phyloP scores from a whole-genome alignment of 2,888 invertebrate species.

The Charanyca ferruginea region DNA sequence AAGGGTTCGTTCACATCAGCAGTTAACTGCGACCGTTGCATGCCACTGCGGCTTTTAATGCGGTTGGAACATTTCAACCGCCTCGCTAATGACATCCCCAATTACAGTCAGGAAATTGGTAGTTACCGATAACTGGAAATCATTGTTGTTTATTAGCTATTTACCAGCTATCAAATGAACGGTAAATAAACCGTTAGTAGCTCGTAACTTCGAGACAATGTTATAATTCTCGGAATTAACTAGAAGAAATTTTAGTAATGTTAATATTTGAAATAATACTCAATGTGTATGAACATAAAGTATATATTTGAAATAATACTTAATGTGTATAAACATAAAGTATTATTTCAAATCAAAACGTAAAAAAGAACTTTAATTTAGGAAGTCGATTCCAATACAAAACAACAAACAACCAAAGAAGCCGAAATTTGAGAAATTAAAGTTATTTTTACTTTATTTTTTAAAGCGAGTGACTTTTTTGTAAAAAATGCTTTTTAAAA shows the following conservation, averaged over 20 bases:
- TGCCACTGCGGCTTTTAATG: slow-evolving; percentile 34
- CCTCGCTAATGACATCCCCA: neutral
- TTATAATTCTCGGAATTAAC: slow-evolving; percentile 14
- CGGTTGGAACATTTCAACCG: slow-evolving; percentile 10
- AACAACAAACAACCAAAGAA: too few species aligned
- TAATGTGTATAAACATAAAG: too few species aligned
- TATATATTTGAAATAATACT: too few species aligned
- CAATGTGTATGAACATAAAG: too few species aligned
- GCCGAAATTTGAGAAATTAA: too few species aligned
- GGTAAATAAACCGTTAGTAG: neutral
- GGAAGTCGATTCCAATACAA: too few species aligned
- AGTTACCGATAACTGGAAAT: slow-evolving; percentile 2
- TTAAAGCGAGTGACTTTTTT: too few species aligned
- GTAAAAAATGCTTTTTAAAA: too few species aligned
- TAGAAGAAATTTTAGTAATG: neutral
- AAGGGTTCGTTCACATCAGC: slow-evolving; percentile 24
- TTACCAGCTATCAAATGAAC: slow-evolving; percentile 14
- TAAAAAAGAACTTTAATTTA: too few species aligned
- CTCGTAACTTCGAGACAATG: slow-evolving; percentile 4
- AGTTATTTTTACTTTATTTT: too few species aligned
- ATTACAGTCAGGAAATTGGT: slow-evolving; percentile 21
- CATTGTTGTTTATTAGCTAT: slow-evolving; percentile 29
- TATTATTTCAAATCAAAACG: too few species aligned
- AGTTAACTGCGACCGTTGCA: slow-evolving; percentile 27
- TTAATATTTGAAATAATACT: too few species aligned